Evolutionary conservation across 2,888 invertebrate genomes (phyloP).

Genomic region (Calliphora vomitoria): DNA sequence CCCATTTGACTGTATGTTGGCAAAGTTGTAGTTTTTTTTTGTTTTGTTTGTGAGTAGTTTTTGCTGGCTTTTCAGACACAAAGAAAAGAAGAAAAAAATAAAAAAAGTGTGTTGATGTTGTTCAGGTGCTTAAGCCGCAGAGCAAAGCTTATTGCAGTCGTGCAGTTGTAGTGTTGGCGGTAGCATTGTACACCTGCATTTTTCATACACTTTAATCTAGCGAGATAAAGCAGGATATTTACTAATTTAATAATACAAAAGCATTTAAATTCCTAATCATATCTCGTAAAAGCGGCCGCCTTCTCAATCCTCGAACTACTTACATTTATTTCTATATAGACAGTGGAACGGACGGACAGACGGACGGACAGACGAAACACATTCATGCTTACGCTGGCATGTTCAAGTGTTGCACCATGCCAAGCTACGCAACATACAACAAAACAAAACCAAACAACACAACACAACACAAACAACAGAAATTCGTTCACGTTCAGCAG

Average conservation of each 20-base stretch:
- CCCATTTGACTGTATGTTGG: conserved; percentile 19
- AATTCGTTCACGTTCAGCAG: conserved; percentile 29
- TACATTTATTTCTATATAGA: conserved; percentile 51
- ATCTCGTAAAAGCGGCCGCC: conserved; percentile 79
- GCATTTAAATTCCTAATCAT: conserved; percentile 85
- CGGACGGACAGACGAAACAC: background rate
- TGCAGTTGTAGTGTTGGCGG: conserved; percentile 55
- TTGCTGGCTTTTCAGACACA: conserved; percentile 31
- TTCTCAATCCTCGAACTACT: conserved; percentile 74
- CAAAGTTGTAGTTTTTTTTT: conserved; percentile 11
- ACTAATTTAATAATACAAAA: conserved; percentile 85
- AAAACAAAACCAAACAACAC: conserved; percentile 20
- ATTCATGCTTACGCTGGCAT: conserved; percentile 75
- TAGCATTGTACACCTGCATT: conserved; percentile 72
- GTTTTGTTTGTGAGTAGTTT: conserved; percentile 1
- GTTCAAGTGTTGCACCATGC: conserved; percentile 77
- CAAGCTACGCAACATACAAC: background rate
- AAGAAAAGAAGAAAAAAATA: conserved; percentile 17
- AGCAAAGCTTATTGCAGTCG: conserved; percentile 43
- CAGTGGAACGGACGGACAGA: background rate
- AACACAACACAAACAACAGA: conserved; percentile 5
- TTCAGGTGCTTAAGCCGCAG: conserved; percentile 49
- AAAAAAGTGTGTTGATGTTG: conserved; percentile 47
- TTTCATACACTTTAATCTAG: conserved; percentile 63
- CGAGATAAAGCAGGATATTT: conserved; percentile 79